Evolutionary conservation across 2,888 invertebrate genomes (phyloP), one percentile per base, ranked within the genome.

Genomic region (Homarus gammarus): DNA sequence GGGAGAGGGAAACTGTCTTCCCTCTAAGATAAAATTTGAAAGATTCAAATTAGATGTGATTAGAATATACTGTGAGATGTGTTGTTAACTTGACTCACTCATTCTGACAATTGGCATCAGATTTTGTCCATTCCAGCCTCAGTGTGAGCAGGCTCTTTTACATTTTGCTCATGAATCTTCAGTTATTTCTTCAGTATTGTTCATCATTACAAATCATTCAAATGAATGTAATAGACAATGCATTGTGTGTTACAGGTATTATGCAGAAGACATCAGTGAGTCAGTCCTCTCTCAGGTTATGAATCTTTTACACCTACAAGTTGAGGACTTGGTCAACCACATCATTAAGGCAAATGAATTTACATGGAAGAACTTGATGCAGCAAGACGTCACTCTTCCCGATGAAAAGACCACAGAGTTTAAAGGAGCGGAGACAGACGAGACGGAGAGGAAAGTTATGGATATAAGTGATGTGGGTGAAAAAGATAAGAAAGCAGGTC

Each of bases 221-320:
- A n/a, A n/a, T n/a, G n/a, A n/a, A n/a, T n/a, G n/a, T n/a, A n/a
- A n/a, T n/a, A n/a, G n/a, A n/a, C n/a, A n/a, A n/a, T n/a, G n/a
- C n/a, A n/a, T n/a, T n/a, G n/a, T n/a, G n/a, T n/a, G n/a, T n/a
- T 92, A 8, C 92, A 94, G 94, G 85, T 94, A 95, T 44, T 94
- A 95, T 93, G 94, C 95, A 0, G 94, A 94, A 87, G 93, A 94
- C 92, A 93, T 95, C 86, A 95, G 95, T 78, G 92, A 93, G 22
- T 93, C 93, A 22, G 94, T 95, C 12, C 93, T 95, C 5, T 94
- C 95, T 92, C 94, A 94, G 87, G 94, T 95, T 1, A 93, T 95
- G 22, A 95, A 95, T 90, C 94, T 95, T 77, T 93, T 95, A 89
- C 94, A 95, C 93, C 94, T 94, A 27, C 95, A 95, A 91, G 93